Evolutionary conservation across 2,113 vertebrate genomes (phyloP), one percentile per base, ranked within the genome.

Genomic region (Gila orcuttii): DNA sequence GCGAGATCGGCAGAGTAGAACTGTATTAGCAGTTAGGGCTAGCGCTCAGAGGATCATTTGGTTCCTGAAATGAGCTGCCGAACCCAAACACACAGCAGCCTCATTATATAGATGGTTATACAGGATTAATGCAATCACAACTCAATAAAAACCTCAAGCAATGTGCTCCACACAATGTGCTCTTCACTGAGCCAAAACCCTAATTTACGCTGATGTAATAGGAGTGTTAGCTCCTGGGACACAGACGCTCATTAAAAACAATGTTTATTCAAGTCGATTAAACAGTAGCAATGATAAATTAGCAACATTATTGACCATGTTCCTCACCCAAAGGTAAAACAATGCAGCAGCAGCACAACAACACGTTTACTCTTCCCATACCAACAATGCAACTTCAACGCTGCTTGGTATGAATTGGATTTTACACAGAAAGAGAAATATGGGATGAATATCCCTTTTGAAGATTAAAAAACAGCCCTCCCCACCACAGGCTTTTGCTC

Each of bases 111-210:
- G 77, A 89, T 68, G 64, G 57, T 81, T 85, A 85, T 85, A 87
- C 86, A 79, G 81, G 88, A 89, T 85, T 89, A 89, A 87, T 84
- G 74, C 83, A 85, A 89, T 89, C 85, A 83, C 66, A 86, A 84
- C 83, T 87, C 76, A 74, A 89, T 85, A 87, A 85, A 85, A 87
- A 81, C 64, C 45, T 57, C 62, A 66, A 89, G 82, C 84, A 76
- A 23, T 87, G 74, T 86, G 79, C 59, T 74, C 75, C 77, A 60
- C 77, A 17, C 84, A 76, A 28, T 87, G 66, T 88, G 79, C 59
- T 74, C 75, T 47, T 86, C 88, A 81, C 79, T 87, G 78, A 85
- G 69, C 77, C 85, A 66, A 85, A 82, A 89, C 78, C 80, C 85
- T 73, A 85, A 85, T 85, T 57, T 85, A 59, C 71, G 86, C 85